phyloP scores from a whole-genome alignment of 1,140 invertebrate species.

The Heliconius eleuchia region DNA sequence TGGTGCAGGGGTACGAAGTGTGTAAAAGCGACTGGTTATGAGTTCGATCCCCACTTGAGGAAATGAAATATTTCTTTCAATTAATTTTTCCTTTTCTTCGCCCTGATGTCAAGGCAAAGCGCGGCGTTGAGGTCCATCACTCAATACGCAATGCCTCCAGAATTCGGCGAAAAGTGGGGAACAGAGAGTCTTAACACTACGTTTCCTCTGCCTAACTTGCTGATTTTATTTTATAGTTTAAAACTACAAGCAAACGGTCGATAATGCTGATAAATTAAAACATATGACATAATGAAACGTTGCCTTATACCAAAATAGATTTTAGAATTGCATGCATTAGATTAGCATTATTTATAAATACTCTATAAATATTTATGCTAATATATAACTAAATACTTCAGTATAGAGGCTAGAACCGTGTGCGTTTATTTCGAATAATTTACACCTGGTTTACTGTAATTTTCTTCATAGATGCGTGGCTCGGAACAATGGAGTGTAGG shows the following conservation, averaged over 20 bases:
- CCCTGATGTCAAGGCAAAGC: no score
- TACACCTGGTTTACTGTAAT: conserved; percentile 35
- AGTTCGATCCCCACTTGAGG: no score
- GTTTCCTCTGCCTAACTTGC: no score
- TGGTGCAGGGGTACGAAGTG: no score
- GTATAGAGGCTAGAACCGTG: background rate
- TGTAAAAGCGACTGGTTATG: no score
- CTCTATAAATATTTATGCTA: background rate
- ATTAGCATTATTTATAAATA: conserved; percentile 28
- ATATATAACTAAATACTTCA: conserved; percentile 7
- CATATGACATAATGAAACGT: conserved; percentile 16
- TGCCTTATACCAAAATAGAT: conserved; percentile 22
- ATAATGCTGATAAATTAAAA: conserved; percentile 16
- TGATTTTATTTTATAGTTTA: background rate
- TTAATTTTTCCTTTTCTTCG: no score
- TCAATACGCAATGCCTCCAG: no score
- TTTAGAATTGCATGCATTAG: conserved; percentile 24
- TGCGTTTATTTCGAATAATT: conserved; percentile 17
- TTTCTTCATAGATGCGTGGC: conserved; percentile 39
- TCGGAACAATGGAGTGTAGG: conserved; percentile 48
- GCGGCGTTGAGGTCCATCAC: no score
- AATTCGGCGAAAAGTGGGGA: no score
- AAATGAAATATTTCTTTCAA: no score
- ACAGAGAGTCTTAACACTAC: no score
- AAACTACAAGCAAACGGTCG: background rate